Evolutionary conservation across 2,113 vertebrate species (phyloP).

Genomic region (Halcyon malimbica): DNA sequence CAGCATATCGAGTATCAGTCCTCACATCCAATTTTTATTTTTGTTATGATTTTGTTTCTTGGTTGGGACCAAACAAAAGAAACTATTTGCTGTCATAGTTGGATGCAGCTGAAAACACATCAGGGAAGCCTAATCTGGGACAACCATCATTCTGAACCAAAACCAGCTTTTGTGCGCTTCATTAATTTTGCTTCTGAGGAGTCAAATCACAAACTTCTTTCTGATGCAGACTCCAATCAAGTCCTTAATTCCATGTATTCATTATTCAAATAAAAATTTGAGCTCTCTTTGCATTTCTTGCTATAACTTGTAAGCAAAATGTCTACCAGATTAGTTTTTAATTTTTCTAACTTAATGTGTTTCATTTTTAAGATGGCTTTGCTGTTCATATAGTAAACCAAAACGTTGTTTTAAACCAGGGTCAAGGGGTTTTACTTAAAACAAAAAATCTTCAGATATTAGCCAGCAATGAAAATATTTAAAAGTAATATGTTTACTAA

Average conservation of each 20-base stretch:
- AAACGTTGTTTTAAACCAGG: neutral
- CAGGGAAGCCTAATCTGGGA: neutral
- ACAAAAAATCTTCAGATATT: neutral
- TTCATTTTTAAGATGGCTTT: neutral
- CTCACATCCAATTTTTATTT: neutral
- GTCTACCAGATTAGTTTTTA: neutral
- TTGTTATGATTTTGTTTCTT: neutral
- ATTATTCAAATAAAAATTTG: neutral
- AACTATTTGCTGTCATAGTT: fast-evolving
- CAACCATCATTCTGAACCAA: neutral
- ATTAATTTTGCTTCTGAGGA: neutral
- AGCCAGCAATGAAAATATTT: neutral
- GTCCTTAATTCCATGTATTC: neutral
- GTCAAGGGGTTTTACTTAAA: neutral
- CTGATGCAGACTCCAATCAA: neutral
- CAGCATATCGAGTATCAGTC: neutral
- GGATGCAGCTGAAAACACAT: neutral
- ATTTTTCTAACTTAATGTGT: neutral
- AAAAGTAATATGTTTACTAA: neutral
- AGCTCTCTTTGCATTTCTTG: neutral
- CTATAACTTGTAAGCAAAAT: neutral
- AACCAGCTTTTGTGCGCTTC: neutral
- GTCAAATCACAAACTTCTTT: neutral
- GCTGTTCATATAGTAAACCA: neutral
- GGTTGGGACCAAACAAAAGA: neutral